A percentile compares a stretch with the other conserved stretches of the same genome.
Conservation (phyloP, 1,140 invertebrate genomes). For the Artemia franciscana region DNA sequence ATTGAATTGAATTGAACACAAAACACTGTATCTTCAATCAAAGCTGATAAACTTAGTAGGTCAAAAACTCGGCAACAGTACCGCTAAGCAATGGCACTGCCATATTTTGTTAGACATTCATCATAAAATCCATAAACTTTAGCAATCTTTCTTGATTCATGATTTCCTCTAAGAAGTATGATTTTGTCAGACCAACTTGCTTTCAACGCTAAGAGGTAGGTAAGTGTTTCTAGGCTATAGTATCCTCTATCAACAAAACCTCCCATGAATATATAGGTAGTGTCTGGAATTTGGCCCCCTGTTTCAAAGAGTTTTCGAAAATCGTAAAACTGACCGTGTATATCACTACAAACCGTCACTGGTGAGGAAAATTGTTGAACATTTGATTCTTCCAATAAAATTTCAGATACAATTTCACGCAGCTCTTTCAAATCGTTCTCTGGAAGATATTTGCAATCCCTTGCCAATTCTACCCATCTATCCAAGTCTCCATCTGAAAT, state of each 20-base stretch:
- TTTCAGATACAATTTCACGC: conserved; percentile 73
- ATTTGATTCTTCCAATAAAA: conserved; percentile 76
- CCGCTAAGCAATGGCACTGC: conserved; percentile 95
- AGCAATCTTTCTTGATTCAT: conserved; percentile 94
- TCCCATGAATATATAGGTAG: conserved; percentile 87
- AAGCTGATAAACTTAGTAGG: conserved; percentile 83
- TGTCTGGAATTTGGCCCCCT: conserved; percentile 71
- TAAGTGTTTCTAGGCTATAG: conserved; percentile 83
- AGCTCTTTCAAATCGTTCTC: conserved; percentile 90
- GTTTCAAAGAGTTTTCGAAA: conserved; percentile 74
- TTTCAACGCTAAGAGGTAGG: conserved; percentile 76
- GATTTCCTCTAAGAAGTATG: conserved; percentile 79
- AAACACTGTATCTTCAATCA: conserved; percentile 84
- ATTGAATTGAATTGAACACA: conserved; percentile 93
- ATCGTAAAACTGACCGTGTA: conserved; percentile 92
- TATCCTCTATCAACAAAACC: conserved; percentile 89
- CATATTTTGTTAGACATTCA: conserved; percentile 96
- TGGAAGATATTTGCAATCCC: conserved; percentile 87
- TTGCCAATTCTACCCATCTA: conserved; percentile 81
- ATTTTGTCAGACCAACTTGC: conserved; percentile 74
- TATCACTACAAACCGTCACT: conserved; percentile 84
- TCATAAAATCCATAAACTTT: conserved; percentile 99
- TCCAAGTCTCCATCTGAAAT: conserved; percentile 36
- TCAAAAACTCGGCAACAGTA: conserved; percentile 96
- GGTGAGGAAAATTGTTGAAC: conserved; percentile 79